Conservation (phyloP, 1,140 invertebrate genomes). For the Drosophila navojoa region DNA sequence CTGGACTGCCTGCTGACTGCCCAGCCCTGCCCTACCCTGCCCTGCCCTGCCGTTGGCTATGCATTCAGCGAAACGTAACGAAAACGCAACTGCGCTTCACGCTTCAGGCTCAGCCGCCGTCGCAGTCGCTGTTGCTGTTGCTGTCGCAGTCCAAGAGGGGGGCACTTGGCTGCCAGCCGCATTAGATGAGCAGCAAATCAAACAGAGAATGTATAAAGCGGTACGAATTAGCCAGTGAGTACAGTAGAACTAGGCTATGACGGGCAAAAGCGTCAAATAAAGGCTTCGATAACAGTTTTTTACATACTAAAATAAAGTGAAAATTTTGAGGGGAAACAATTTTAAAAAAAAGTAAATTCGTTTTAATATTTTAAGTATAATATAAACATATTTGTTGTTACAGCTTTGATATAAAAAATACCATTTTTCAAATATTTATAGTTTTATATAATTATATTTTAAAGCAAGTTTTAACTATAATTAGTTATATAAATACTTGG, state of each 20-base stretch:
- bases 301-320: not conserved
- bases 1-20: slow-evolving; percentile 4
- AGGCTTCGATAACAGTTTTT: not conserved
- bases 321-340: not conserved
- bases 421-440: no score
- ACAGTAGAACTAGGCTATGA: slow-evolving; percentile 22
- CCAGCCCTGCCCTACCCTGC: not conserved
- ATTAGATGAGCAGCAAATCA: slow-evolving; percentile 55
- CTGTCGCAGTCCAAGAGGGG: not conserved
- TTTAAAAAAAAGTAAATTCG: no score
- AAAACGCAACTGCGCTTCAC: slow-evolving; percentile 81
- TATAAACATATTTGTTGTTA: no score
- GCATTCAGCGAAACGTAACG: slow-evolving; percentile 76
- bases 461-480: no score
- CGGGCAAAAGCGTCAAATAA: not conserved
- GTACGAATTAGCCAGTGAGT: slow-evolving; percentile 4
- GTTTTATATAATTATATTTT: no score
- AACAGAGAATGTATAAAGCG: slow-evolving; percentile 31
- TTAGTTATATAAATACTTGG: no score
- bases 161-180: slow-evolving; percentile 1
- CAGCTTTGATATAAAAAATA: no score
- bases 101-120: slow-evolving; percentile 53
- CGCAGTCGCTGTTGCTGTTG: not conserved
- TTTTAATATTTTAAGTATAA: no score
- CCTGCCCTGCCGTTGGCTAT: slow-evolving; percentile 42